These are phyloP conservation scores for Apodemia mormo DNA, from an alignment of 2,888 invertebrate genomes.

Conservation along the genomic window DNA sequence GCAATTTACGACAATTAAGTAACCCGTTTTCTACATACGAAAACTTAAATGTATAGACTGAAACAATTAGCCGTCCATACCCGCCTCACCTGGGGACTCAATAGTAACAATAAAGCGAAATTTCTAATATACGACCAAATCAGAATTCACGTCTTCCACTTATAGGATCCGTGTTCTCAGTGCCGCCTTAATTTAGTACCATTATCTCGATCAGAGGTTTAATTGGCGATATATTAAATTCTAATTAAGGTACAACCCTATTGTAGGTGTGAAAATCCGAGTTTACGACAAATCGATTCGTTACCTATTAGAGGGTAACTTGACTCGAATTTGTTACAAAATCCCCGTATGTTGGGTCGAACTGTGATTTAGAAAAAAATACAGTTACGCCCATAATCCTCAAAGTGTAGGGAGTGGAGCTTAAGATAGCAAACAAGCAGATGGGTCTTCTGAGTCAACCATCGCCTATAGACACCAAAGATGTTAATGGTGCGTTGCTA, in stretches of 20 bases:
- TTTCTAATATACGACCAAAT: slow-evolving; percentile 39
- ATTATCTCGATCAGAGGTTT: slow-evolving; percentile 68
- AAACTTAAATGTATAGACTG: slow-evolving; percentile 41
- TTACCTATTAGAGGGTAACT: slow-evolving; percentile 38
- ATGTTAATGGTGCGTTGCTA: no score
- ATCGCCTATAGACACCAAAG: no score
- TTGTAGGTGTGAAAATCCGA: slow-evolving; percentile 64
- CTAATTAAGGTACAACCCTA: slow-evolving; percentile 74
- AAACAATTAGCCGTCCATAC: slow-evolving; percentile 48
- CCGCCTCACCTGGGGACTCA: slow-evolving; percentile 49
- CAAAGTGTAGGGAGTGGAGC: no score
- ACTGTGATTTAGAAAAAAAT: no score
- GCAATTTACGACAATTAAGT: slow-evolving; percentile 26
- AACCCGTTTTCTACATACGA: slow-evolving; percentile 29
- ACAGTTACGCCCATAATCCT: no score
- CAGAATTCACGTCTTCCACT: slow-evolving; percentile 33
- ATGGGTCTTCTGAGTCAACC: no score
- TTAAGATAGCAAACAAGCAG: no score
- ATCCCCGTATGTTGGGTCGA: no score
- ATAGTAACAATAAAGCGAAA: slow-evolving; percentile 47
- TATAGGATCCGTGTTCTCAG: slow-evolving; percentile 32
- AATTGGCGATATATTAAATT: slow-evolving; percentile 80
- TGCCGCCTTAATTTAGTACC: slow-evolving; percentile 51
- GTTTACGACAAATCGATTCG: slow-evolving; percentile 46
- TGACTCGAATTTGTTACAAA: background rate